phyloP scores from a whole-genome alignment of 2,113 vertebrate species.

The Pontoporia blainvillei region DNA sequence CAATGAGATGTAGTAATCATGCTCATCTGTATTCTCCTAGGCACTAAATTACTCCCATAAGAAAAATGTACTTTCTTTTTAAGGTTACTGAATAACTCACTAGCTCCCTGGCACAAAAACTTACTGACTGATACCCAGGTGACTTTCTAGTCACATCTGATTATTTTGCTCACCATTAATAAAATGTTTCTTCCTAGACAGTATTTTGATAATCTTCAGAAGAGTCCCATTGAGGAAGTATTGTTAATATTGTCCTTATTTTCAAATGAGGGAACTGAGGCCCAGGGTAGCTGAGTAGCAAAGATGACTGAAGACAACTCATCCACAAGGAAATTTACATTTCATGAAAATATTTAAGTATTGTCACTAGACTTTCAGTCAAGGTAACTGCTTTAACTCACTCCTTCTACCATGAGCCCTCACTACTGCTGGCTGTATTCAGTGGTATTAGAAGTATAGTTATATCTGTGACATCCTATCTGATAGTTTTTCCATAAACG shows the following conservation, averaged over 20 bases:
- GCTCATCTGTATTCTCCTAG: not conserved
- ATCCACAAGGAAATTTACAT: not conserved
- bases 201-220: not conserved
- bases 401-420: not conserved
- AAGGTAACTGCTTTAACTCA: not conserved
- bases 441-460: not conserved
- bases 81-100: not conserved
- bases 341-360: not conserved
- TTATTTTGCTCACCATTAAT: not conserved
- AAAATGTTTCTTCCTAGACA: not conserved
- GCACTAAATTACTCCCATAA: not conserved
- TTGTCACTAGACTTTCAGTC: not conserved
- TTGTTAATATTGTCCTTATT: not conserved
- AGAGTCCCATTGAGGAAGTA: not conserved
- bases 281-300: not conserved
- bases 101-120: not conserved
- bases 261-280: not conserved
- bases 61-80: not conserved
- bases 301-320: not conserved
- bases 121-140: not conserved
- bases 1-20: not conserved
- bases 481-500: not conserved
- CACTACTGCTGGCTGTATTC: too few relatives aligned
- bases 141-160: not conserved
- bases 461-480: not conserved